A percentile compares a stretch with the other conserved stretches of the same genome.
phyloP scores from a whole-genome alignment of 2,797 vertebrate genomes.

The Diplodus puntazzo region DNA sequence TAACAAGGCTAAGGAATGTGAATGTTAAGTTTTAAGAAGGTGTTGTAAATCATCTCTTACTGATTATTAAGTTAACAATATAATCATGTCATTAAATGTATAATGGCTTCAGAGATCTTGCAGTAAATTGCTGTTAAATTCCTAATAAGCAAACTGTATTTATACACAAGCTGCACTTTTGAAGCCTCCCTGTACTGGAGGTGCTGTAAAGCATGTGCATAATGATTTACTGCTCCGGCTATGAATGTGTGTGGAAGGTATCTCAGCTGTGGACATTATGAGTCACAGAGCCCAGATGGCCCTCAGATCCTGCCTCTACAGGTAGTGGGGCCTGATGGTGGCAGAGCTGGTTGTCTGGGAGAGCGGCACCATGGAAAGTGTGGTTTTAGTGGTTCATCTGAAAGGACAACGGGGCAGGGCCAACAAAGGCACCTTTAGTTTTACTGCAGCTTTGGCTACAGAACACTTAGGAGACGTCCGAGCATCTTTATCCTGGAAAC shows the following conservation, averaged over 20 bases:
- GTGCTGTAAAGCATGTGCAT: slow-evolving; percentile 51
- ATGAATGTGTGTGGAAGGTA: slow-evolving; percentile 73
- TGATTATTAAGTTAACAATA: slow-evolving; percentile 14
- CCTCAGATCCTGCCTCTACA: slow-evolving; percentile 64
- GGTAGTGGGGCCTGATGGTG: slow-evolving; percentile 56
- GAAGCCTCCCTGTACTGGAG: slow-evolving; percentile 4
- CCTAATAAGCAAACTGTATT: background rate
- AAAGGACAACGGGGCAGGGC: slow-evolving; percentile 67
- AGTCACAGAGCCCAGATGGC: slow-evolving; percentile 72
- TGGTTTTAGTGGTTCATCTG: slow-evolving; percentile 70
- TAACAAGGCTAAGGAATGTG: background rate
- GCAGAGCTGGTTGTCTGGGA: slow-evolving; percentile 57
- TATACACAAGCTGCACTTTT: slow-evolving; percentile 6
- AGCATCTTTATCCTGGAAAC: slow-evolving; percentile 44
- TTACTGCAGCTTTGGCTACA: slow-evolving; percentile 53
- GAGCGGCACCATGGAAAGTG: slow-evolving; percentile 71
- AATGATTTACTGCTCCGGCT: slow-evolving; percentile 64
- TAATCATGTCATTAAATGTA: background rate
- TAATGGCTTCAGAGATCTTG: background rate
- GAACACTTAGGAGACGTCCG: slow-evolving; percentile 29
- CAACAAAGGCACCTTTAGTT: slow-evolving; percentile 71
- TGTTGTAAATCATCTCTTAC: slow-evolving; percentile 16
- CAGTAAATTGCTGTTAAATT: background rate
- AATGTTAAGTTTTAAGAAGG: background rate
- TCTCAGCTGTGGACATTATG: slow-evolving; percentile 73